These are phyloP conservation scores for Adelphocoris suturalis DNA, from an alignment of 2,888 invertebrate species.

Conservation along the genomic window DNA sequence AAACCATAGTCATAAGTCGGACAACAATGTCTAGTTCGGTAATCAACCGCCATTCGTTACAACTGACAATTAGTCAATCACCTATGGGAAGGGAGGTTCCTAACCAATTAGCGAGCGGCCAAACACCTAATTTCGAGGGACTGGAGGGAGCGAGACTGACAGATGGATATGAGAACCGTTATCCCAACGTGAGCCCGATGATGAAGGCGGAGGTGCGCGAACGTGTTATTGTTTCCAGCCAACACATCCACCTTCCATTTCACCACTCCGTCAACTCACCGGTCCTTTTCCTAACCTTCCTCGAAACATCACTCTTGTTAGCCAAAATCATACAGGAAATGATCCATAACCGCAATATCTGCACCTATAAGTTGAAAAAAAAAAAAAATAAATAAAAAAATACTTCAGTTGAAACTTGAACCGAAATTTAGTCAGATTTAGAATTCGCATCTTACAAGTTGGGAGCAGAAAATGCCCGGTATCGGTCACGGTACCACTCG, in stretches of 20 bases:
- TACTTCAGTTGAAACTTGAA: too few species aligned
- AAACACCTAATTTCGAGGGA: slow-evolving; percentile 20
- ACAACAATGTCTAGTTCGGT: background rate
- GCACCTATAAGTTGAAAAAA: background rate
- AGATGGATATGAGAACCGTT: slow-evolving; percentile 50
- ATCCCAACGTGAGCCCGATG: background rate
- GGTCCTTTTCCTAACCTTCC: background rate
- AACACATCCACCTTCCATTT: background rate
- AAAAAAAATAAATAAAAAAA: too few species aligned
- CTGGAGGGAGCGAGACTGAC: background rate
- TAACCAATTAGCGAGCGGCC: slow-evolving; percentile 46
- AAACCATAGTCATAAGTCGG: too few species aligned
- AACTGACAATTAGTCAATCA: slow-evolving; percentile 33
- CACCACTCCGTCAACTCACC: background rate
- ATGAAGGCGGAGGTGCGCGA: slow-evolving; percentile 34
- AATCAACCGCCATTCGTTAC: slow-evolving; percentile 28
- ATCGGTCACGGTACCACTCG: too few species aligned
- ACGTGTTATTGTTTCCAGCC: slow-evolving; percentile 45
- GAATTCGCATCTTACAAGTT: too few species aligned
- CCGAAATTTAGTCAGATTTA: too few species aligned
- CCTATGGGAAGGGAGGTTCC: background rate
- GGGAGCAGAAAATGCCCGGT: too few species aligned
- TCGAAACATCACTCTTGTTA: background rate
- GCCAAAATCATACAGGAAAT: background rate
- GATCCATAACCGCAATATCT: slow-evolving; percentile 19